Base-by-base conservation (phyloP, 92 coral and sea anemone genomes). In the Porites rus region DNA sequence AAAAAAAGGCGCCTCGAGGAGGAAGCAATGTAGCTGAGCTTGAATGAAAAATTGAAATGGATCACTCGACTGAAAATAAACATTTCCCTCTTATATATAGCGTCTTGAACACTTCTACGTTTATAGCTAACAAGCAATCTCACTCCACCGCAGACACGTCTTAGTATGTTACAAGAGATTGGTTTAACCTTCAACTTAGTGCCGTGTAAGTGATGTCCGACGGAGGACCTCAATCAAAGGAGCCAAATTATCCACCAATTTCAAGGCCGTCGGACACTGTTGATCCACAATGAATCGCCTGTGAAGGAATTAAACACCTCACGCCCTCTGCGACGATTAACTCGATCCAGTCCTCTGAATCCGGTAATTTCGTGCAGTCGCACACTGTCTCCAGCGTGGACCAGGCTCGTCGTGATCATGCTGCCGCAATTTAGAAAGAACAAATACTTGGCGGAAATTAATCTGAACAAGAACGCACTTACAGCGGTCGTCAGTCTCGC, bases 361-460 rank as follows among this genome's bases (percentile, higher is more conserved):
- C 16, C 11, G 20, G 5, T 38, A 19, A 21, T 31, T 51, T 72
- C 17, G 14, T 13, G 24, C 19, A 3, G 20, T 72, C 56, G 43
- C 59, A 72, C 53, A 72, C 53, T 6, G 19, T 20, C 43, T 25
- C 58, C 17, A 13, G 58, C 43, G 5, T n/a, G 3, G 31, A 54
- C 16, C 24, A 69, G 63, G 11, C 60, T 7, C 86, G 85, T 8
- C 10, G 22, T 20, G 85, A 86, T 59, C 86, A 51, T 63, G 85
- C 79, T 12, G 87, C 79, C 51, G 78, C 90, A 10, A 90, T 85
- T 83, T 74, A 74, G 81, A 90, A 79, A 70, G 79, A 63, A n/a
- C 91, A 86, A 52, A 21, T 85, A 65, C 59, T 89, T 67, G 22
- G 46, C 71, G 86, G 90, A 50, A 72, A 24, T 24, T 24, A 24